Percentiles rank a stretch among this genome's conserved stretches.
phyloP scores from a whole-genome alignment of 2,888 invertebrate species.

The Nectonema munidae region DNA sequence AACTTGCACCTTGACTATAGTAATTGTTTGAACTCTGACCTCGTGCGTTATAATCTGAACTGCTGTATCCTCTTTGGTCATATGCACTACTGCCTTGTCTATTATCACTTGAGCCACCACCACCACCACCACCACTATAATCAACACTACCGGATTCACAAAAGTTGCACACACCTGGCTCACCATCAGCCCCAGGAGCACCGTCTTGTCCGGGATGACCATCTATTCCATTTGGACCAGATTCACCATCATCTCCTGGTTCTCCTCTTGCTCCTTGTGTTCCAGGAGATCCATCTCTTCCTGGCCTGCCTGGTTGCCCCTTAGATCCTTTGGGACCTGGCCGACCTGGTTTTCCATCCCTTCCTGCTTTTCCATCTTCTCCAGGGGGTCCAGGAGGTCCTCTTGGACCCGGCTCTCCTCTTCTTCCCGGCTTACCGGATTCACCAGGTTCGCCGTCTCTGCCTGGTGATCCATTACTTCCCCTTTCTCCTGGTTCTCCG shows the following conservation, averaged over 20 bases:
- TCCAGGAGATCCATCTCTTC: constrained; percentile 9
- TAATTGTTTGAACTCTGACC: no score
- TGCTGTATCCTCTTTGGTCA: no score
- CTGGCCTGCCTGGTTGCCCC: constrained; percentile 12
- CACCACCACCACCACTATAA: no score
- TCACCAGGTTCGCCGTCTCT: constrained; percentile 8
- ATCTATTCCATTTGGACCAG: background rate
- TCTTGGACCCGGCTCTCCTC: constrained; percentile 7
- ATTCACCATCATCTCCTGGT: constrained; percentile 1
- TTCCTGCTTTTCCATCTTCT: constrained; percentile 1
- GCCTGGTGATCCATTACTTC: background rate
- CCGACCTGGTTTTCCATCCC: constrained; percentile 8
- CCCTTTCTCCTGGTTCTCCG: constrained; percentile 1
- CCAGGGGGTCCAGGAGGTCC: constrained; percentile 1
- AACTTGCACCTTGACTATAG: no score
- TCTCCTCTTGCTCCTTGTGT: constrained; percentile 1
- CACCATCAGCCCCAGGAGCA: constrained; percentile 7
- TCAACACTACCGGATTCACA: background rate
- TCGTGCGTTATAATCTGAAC: no score
- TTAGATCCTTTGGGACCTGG: constrained; percentile 2
- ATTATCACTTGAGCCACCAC: no score
- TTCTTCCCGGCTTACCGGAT: constrained; percentile 8
- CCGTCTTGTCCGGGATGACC: constrained; percentile 9
- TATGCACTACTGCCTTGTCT: no score
- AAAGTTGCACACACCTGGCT: constrained; percentile 10